Evolutionary conservation across 2,888 invertebrate genomes (phyloP).

Genomic region (Ferrisia virgata): DNA sequence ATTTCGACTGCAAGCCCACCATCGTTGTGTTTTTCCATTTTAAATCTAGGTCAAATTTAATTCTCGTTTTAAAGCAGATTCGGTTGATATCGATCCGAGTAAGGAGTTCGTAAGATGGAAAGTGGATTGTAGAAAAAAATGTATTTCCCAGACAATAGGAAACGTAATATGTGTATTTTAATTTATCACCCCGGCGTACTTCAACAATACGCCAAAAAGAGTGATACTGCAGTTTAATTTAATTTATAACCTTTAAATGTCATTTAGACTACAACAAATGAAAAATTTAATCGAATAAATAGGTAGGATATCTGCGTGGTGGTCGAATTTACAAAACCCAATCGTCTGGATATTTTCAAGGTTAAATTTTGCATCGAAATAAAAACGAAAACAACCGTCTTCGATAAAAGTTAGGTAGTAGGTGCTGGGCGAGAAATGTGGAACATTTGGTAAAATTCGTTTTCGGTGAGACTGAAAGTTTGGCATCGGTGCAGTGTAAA

Average conservation of each 20-base stretch:
- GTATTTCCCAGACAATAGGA: too few relatives aligned
- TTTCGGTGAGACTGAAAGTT: background rate
- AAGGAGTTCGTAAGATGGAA: too few relatives aligned
- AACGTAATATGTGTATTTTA: too few relatives aligned
- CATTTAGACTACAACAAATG: background rate
- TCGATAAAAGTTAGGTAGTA: constrained; percentile 8
- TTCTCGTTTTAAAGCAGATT: too few relatives aligned
- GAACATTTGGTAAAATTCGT: background rate
- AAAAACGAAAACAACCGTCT: background rate
- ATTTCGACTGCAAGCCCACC: too few relatives aligned
- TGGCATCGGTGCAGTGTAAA: constrained; percentile 22
- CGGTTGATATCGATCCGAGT: too few relatives aligned
- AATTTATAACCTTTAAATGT: background rate
- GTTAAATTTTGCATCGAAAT: background rate
- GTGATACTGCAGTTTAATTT: too few relatives aligned
- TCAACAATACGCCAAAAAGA: too few relatives aligned
- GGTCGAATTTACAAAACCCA: background rate
- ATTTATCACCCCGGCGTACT: too few relatives aligned
- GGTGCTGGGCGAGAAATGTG: background rate
- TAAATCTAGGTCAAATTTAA: too few relatives aligned
- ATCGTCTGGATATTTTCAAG: background rate
- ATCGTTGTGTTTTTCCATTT: too few relatives aligned
- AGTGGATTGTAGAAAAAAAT: too few relatives aligned
- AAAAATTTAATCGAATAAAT: background rate
- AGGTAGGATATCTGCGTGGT: constrained; percentile 53